phyloP scores from a whole-genome alignment of 64 coral and sea anemone genomes.

The Dendronephthya gigantea region DNA sequence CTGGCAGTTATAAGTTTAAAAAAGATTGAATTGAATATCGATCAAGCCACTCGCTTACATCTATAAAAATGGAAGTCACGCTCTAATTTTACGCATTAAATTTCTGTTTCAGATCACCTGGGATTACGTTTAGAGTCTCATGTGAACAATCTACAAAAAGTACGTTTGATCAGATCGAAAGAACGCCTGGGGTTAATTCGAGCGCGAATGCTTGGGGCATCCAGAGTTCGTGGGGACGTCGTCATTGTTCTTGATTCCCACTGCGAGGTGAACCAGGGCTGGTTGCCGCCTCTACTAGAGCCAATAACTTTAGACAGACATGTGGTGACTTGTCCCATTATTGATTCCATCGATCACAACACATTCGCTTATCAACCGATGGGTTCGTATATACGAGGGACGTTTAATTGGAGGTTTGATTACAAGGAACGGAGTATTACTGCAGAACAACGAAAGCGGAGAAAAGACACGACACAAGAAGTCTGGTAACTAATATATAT shows the following conservation, averaged over 20 bases:
- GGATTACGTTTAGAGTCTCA: slow-evolving; percentile 61
- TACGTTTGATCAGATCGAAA: slow-evolving; percentile 77
- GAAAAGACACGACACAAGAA: slow-evolving; percentile 91
- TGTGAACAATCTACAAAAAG: slow-evolving; percentile 59
- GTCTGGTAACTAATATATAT: slow-evolving; percentile 74
- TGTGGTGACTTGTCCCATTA: slow-evolving; percentile 87
- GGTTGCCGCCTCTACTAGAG: slow-evolving; percentile 84
- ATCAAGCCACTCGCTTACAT: too few relatives aligned
- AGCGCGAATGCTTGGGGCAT: slow-evolving; percentile 74
- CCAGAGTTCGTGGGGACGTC: slow-evolving; percentile 67
- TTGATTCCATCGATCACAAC: slow-evolving; percentile 99
- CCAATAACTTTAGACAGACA: slow-evolving; percentile 61
- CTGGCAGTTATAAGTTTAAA: too few relatives aligned
- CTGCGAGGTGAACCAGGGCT: slow-evolving; percentile 84
- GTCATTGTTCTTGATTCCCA: slow-evolving; percentile 86
- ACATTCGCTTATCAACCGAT: slow-evolving; percentile 94
- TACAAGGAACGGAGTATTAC: slow-evolving; percentile 84
- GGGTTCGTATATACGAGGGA: slow-evolving; percentile 88
- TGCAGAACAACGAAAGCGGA: slow-evolving; percentile 44
- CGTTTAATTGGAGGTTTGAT: slow-evolving; percentile 99
- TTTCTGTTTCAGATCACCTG: slow-evolving; percentile 58
- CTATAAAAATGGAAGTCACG: too few relatives aligned
- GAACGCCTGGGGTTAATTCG: slow-evolving; percentile 81
- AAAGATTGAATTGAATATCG: too few relatives aligned
- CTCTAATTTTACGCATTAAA: too few relatives aligned